These are phyloP conservation scores for Phaonia tiefii DNA, from an alignment of 2,888 invertebrate genomes.

Conservation along the genomic window DNA sequence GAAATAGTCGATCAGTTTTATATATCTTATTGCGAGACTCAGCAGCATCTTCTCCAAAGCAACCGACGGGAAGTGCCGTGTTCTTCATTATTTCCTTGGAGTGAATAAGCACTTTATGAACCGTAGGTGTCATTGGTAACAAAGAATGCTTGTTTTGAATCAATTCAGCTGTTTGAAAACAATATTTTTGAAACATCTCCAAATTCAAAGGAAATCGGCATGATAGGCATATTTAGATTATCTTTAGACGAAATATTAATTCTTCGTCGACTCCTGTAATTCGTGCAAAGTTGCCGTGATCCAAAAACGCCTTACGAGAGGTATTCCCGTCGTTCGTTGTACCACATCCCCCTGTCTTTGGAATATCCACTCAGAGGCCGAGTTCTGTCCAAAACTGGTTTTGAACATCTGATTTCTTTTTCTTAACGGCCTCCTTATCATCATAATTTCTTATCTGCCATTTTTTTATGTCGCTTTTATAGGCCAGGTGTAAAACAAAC, in stretches of 20 bases:
- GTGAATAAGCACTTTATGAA: slow-evolving; percentile 42
- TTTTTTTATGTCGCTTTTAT: not conserved
- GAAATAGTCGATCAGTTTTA: slow-evolving; percentile 28
- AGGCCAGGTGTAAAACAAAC: not conserved
- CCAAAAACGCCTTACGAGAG: not conserved
- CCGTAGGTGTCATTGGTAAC: slow-evolving; percentile 35
- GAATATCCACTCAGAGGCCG: not conserved
- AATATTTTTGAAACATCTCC: not conserved
- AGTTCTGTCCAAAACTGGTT: not conserved
- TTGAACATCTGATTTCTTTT: not conserved
- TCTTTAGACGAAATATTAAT: not conserved
- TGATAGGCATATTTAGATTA: not conserved
- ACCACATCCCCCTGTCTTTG: not conserved
- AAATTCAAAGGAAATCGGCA: not conserved
- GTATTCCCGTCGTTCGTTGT: not conserved
- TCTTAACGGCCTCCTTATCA: no score
- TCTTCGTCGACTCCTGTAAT: not conserved
- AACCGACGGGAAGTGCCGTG: slow-evolving; percentile 21
- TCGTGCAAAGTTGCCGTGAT: not conserved
- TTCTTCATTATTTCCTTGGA: slow-evolving; percentile 29
- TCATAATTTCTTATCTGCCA: not conserved
- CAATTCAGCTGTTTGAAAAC: not conserved
- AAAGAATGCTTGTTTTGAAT: not conserved
- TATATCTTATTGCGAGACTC: slow-evolving; percentile 34
- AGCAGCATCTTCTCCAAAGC: slow-evolving; percentile 34